Evolutionary conservation across 2,888 invertebrate genomes (phyloP), one percentile per base, ranked within the genome.

Genomic region (Tortricodes alternella): DNA sequence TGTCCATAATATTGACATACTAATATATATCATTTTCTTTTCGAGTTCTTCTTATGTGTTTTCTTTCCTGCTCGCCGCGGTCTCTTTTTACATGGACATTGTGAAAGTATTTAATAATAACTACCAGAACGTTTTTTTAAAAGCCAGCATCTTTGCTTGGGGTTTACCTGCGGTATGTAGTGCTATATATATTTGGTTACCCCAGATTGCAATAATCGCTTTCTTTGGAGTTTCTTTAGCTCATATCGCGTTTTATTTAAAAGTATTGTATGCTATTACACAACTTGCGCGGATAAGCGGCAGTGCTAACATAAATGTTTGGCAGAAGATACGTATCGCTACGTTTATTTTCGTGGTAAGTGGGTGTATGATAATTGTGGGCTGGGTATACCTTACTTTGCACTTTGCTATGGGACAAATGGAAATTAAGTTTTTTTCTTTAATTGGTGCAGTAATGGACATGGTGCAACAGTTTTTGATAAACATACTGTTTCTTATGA

Each of bases 341-440:
- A 44, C 29, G n/a, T 44, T 44, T 18, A 44, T 44, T 18, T 44
- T 44, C 15, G n/a, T 44, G 18, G 11, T 29, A 1, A 44, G 44
- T 8, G 44, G 44, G 1, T 44, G 44, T 44, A 18, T 18, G 6
- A 44, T 44, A 18, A 29, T 18, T 16, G 0, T 44, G n/a, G 16
- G 27, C 44, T 2, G 0, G 18, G 1, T 15, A 29, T 7, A 15
- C 29, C 9, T n/a, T n/a, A n/a, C n/a, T n/a, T n/a, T n/a, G n/a
- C n/a, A n/a, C n/a, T n/a, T n/a, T n/a, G n/a, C n/a, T n/a, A n/a
- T n/a, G n/a, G n/a, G n/a, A n/a, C n/a, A n/a, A n/a, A n/a, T n/a
- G n/a, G n/a, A n/a, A n/a, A n/a, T n/a, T n/a, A n/a, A n/a, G n/a
- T n/a, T n/a, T n/a, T n/a, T n/a, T n/a, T n/a, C n/a, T n/a, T n/a